phyloP scores from a whole-genome alignment of 35 echinoderm and acorn worm species.

The Amphiura filiformis region DNA sequence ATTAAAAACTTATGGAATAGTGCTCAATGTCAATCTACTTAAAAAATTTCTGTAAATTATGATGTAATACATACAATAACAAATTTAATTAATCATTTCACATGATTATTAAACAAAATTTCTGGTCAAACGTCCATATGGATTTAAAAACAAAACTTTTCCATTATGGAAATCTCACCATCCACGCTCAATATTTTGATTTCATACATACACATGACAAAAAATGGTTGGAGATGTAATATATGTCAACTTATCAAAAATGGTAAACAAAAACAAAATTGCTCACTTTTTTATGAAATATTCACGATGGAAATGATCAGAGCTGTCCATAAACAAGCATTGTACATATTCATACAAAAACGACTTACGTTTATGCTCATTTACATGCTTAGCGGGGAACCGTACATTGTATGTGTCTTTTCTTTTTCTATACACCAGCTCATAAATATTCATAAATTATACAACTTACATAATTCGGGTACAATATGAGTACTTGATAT shows the following conservation, averaged over 20 bases:
- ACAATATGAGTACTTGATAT: background rate
- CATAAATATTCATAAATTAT: constrained; percentile 10
- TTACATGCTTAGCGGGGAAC: background rate
- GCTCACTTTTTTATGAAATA: background rate
- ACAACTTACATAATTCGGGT: background rate
- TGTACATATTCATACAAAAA: background rate
- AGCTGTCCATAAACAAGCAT: background rate
- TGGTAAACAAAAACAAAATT: background rate
- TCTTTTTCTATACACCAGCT: background rate
- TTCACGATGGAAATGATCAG: background rate
- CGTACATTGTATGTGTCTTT: background rate
- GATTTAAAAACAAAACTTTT: too few relatives aligned
- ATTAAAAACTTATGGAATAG: too few relatives aligned
- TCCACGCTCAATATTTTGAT: too few relatives aligned
- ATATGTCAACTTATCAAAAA: constrained; percentile 2
- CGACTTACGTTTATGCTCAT: background rate
- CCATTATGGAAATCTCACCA: too few relatives aligned
- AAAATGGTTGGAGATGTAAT: background rate
- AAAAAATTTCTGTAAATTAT: too few relatives aligned
- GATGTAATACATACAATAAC: too few relatives aligned
- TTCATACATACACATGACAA: background rate
- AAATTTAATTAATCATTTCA: too few relatives aligned
- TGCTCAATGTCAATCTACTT: too few relatives aligned
- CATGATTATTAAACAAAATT: too few relatives aligned
- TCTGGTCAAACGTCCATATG: too few relatives aligned